These are phyloP conservation scores for Actinernus sp. DNA, from an alignment of 92 coral and sea anemone genomes.

Conservation along the genomic window DNA sequence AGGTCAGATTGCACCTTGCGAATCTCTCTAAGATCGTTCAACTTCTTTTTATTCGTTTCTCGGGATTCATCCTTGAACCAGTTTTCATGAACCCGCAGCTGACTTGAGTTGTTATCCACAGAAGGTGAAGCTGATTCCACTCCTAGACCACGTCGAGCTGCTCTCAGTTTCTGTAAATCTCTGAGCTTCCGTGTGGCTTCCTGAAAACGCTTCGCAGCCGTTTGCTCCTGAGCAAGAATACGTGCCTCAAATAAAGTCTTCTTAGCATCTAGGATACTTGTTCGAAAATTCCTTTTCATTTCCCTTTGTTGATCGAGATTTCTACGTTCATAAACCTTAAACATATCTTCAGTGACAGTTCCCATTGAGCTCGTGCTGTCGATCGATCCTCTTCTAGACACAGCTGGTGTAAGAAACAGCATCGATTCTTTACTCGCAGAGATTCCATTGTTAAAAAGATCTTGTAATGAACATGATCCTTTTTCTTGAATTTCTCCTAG, in stretches of 20 bases:
- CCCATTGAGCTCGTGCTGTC: not conserved
- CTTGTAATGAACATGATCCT: no score
- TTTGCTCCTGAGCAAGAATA: conserved; percentile 16
- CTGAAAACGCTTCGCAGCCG: conserved; percentile 25
- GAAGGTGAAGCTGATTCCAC: not conserved
- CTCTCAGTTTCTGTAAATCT: conserved; percentile 2
- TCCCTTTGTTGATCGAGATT: conserved; percentile 46
- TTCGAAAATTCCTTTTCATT: conserved; percentile 42
- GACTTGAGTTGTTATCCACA: not conserved
- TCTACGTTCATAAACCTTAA: conserved; percentile 26
- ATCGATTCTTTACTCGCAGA: no score
- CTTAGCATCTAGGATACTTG: conserved; percentile 47
- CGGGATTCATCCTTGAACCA: not conserved
- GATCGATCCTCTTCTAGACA: no score
- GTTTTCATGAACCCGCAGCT: not conserved
- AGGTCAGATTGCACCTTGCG: conserved; percentile 53
- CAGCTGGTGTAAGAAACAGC: no score
- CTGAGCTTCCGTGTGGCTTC: conserved; percentile 26
- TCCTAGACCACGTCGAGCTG: not conserved
- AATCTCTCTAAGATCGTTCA: not conserved
- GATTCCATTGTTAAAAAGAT: no score
- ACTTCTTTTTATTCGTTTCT: conserved; percentile 1
- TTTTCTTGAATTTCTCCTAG: no score
- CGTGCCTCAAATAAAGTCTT: conserved; percentile 44
- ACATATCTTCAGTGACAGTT: not conserved